Base-by-base conservation (phyloP, 2,113 vertebrate genomes). In the Erinaceus europaeus region DNA sequence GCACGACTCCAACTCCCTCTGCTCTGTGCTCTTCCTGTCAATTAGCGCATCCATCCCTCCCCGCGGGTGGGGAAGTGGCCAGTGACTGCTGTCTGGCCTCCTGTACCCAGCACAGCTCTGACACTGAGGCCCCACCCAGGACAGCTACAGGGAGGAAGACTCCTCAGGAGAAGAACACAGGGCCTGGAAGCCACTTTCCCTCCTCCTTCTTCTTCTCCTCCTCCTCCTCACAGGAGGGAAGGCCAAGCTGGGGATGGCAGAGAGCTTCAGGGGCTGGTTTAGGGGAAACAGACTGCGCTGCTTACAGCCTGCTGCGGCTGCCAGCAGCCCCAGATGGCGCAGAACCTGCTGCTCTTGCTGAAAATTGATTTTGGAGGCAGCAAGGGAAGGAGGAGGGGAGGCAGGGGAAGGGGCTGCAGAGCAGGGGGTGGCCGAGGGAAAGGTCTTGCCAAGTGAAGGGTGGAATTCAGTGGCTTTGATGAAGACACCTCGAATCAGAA, bases 281-380 rank as follows among this genome's bases (percentile, higher is more conserved):
- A 86, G 83, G 84, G 84, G 86, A 94, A 92, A 92, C 95, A 96
- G 95, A 92, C 93, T 94, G 95, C 94, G 93, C 92, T 95, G 90
- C 95, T 95, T 91, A 92, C 80, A 65, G 90, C 89, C 90, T 85
- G 77, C 10, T 2, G 83, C 77, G 84, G 81, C 89, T 96, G 95
- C 95, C 95, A 96, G 90, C 86, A 92, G 65, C 89, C 93, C 92
- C 95, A 96, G 95, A 96, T 96, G 95, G 95, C 92, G 13, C 81
- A 5, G 91, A 91, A 95, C 93, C 93, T 96, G 95, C 94, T 94
- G 95, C 90, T 96, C 86, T 61, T 78, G 93, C 94, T 89, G 92
- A 95, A 95, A 96, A 96, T 96, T 96, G 95, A 96, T 96, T 96
- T 95, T 93, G 94, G 94, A 96, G 90, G 93, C 89, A 71, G 89